A percentile compares a stretch with the other conserved stretches of the same genome.
Conservation (phyloP, 2,888 invertebrate genomes). For the Cheiracanthium punctorium region DNA sequence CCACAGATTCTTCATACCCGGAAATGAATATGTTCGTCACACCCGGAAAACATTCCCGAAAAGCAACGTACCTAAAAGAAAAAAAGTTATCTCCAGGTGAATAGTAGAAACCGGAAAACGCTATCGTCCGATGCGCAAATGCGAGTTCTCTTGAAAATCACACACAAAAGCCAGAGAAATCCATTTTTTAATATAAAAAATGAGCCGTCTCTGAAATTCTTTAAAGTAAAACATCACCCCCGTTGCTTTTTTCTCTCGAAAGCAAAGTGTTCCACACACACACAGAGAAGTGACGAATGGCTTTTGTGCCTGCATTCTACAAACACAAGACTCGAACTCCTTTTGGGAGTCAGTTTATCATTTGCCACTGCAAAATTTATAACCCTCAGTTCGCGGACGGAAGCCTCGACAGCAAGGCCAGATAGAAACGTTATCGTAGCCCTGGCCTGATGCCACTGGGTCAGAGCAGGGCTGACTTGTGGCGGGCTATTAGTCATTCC, state of each 20-base stretch:
- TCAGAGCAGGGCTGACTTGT: not conserved
- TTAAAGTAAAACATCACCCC: not conserved
- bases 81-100: too few species aligned
- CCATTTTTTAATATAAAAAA: too few species aligned
- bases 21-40: too few species aligned
- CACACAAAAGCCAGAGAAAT: too few species aligned
- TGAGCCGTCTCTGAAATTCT: not conserved
- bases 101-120: too few species aligned
- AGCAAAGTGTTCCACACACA: not conserved
- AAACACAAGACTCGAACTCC: not conserved
- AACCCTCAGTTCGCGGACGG: not conserved
- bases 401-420: not conserved
- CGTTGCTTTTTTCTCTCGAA: too few species aligned
- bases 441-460: not conserved
- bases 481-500: not conserved
- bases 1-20: too few species aligned
- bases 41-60: too few species aligned
- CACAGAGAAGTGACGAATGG: not conserved
- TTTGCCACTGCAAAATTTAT: constrained; percentile 1
- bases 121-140: too few species aligned
- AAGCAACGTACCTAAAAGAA: too few species aligned
- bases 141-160: too few species aligned
- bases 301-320: not conserved
- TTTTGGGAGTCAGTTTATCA: not conserved
- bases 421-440: not conserved